Conservation (phyloP, 2,888 invertebrate genomes). For the Anticlea derivata region DNA sequence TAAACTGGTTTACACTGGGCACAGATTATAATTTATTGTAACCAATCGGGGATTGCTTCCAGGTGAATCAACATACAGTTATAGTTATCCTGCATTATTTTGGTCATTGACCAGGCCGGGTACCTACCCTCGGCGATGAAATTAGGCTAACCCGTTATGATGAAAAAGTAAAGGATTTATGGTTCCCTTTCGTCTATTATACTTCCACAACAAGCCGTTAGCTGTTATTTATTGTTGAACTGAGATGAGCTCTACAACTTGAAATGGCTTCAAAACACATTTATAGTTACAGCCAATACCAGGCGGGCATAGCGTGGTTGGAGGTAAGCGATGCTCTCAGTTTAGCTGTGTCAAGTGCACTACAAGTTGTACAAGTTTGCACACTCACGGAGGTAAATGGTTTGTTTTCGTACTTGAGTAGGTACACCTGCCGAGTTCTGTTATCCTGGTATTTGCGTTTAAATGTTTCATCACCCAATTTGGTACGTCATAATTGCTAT, state of each 20-base stretch:
- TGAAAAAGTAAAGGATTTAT: too few species aligned
- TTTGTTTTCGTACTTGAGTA: slow-evolving; percentile 11
- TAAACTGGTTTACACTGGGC: too few species aligned
- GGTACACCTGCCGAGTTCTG: slow-evolving; percentile 12
- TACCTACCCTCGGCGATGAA: too few species aligned
- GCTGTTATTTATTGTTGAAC: slow-evolving; percentile 5
- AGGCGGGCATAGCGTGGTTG: slow-evolving; percentile 29
- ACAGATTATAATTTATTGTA: too few species aligned
- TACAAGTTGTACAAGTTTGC: slow-evolving; percentile 17
- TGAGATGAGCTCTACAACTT: slow-evolving; percentile 13
- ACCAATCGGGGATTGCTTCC: too few species aligned
- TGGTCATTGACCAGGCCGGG: too few species aligned
- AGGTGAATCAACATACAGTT: too few species aligned
- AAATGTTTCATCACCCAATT: neutral
- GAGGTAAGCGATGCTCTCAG: slow-evolving; percentile 20
- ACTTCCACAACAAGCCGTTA: neutral
- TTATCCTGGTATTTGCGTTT: slow-evolving; percentile 4
- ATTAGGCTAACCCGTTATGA: too few species aligned
- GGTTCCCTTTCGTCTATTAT: too few species aligned
- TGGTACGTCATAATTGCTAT: too few species aligned
- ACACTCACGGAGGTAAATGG: slow-evolving; percentile 5
- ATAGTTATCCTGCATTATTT: too few species aligned
- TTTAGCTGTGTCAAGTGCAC: slow-evolving; percentile 29
- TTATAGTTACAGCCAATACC: slow-evolving; percentile 32
- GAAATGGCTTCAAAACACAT: slow-evolving; percentile 26